These are phyloP conservation scores for Cynocephalus volans DNA, from an alignment of 2,113 vertebrate species.

Conservation along the genomic window DNA sequence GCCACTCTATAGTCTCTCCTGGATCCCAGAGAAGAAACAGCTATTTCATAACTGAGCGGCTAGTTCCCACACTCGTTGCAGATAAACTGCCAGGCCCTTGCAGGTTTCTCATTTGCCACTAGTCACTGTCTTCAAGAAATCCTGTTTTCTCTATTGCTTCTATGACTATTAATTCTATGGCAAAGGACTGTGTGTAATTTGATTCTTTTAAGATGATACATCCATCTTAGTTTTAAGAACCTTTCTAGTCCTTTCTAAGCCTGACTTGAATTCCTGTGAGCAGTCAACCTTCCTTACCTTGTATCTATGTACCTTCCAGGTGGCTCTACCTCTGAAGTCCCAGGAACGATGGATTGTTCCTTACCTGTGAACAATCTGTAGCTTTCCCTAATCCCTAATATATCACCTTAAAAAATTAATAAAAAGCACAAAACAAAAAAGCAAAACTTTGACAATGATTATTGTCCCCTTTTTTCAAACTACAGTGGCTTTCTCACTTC, in stretches of 20 bases:
- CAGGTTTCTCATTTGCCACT: neutral
- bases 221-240: neutral
- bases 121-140: constrained; percentile 9
- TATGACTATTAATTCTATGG: neutral
- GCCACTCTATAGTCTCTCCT: neutral
- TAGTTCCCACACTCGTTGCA: neutral
- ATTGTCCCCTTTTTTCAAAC: neutral
- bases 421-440: neutral
- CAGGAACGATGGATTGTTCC: neutral
- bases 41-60: neutral
- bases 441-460: neutral
- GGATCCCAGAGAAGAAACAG: neutral
- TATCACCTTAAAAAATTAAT: neutral
- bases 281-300: neutral
- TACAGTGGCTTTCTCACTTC: neutral
- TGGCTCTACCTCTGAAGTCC: neutral
- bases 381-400: neutral
- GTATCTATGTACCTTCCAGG: neutral
- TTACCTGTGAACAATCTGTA: neutral
- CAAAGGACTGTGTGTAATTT: neutral
- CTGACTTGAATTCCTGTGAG: neutral
- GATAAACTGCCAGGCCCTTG: neutral
- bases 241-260: neutral
- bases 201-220: constrained; percentile 27
- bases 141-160: neutral